Evolutionary conservation across 2,888 invertebrate genomes (phyloP).

Genomic region (Harmothoe impar): DNA sequence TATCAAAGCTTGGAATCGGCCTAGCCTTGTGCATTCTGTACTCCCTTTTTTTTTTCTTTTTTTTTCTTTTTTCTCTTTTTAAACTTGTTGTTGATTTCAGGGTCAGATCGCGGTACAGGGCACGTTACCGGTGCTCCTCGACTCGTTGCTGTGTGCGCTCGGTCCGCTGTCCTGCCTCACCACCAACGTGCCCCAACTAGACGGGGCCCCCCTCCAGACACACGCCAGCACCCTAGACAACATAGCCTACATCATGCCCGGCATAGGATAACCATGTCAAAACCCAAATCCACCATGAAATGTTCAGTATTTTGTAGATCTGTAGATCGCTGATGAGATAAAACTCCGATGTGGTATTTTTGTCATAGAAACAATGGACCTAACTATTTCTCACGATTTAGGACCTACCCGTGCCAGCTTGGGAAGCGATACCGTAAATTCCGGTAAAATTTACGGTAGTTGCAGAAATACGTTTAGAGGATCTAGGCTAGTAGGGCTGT

Average conservation of each 20-base stretch:
- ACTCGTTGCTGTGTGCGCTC: constrained; percentile 95
- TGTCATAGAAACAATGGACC: too few relatives aligned
- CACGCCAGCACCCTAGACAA: constrained; percentile 91
- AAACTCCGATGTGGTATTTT: too few relatives aligned
- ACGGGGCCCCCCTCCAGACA: constrained; percentile 87
- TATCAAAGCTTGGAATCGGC: too few relatives aligned
- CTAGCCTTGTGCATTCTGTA: too few relatives aligned
- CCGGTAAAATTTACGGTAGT: too few relatives aligned
- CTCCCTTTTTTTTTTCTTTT: too few relatives aligned
- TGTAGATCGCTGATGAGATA: neutral
- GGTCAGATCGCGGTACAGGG: constrained; percentile 98
- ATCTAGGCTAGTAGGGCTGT: too few relatives aligned
- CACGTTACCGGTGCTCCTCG: constrained; percentile 94
- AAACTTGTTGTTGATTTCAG: constrained; percentile 86
- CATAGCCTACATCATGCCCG: constrained; percentile 97
- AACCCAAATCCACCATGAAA: neutral
- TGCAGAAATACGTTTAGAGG: too few relatives aligned
- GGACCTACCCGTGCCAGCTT: too few relatives aligned
- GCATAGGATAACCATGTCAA: constrained; percentile 77
- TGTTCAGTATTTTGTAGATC: constrained; percentile 24
- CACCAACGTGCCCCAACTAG: constrained; percentile 91
- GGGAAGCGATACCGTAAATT: too few relatives aligned
- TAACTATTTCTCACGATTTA: too few relatives aligned
- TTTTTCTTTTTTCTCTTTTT: too few relatives aligned
- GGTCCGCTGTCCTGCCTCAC: constrained; percentile 94